Percentiles rank a stretch among this genome's conserved stretches.
phyloP scores from a whole-genome alignment of 2,888 invertebrate genomes.

The Agrenia bidenticulata region DNA sequence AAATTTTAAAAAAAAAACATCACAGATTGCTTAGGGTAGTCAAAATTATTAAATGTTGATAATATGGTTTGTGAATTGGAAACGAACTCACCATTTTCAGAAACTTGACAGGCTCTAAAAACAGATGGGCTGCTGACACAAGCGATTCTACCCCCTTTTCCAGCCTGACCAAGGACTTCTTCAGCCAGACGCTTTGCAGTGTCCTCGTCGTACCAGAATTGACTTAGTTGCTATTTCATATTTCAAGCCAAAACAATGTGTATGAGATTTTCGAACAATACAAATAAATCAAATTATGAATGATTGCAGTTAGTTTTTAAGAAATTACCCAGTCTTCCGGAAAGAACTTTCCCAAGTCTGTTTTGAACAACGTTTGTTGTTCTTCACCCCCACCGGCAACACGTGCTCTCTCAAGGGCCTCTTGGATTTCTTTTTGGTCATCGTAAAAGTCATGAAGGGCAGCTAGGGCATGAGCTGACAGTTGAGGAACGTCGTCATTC shows the following conservation, averaged over 20 bases:
- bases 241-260: too few relatives aligned
- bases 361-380: slow-evolving; percentile 30
- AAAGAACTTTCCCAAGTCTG: slow-evolving; percentile 56
- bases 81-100: slow-evolving; percentile 40
- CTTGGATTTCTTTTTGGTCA: slow-evolving; percentile 68
- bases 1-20: too few relatives aligned
- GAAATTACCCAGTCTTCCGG: slow-evolving; percentile 78
- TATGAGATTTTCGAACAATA: too few relatives aligned
- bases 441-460: slow-evolving; percentile 75
- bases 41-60: too few relatives aligned
- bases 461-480: slow-evolving; percentile 71
- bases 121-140: slow-evolving; percentile 86
- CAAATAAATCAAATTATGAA: not conserved
- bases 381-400: slow-evolving; percentile 7
- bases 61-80: too few relatives aligned
- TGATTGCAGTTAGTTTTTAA: too few relatives aligned
- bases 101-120: slow-evolving; percentile 61
- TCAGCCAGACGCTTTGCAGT: slow-evolving; percentile 73
- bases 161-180: slow-evolving; percentile 64
- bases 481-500: slow-evolving; percentile 66
- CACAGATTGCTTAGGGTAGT: too few relatives aligned
- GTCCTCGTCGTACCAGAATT: slow-evolving; percentile 91
- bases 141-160: slow-evolving; percentile 67
- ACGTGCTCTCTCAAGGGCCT: slow-evolving; percentile 54
- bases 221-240: slow-evolving; percentile 96